These are phyloP conservation scores for Dilophus febrilis DNA, from an alignment of 2,888 invertebrate species.

Conservation along the genomic window DNA sequence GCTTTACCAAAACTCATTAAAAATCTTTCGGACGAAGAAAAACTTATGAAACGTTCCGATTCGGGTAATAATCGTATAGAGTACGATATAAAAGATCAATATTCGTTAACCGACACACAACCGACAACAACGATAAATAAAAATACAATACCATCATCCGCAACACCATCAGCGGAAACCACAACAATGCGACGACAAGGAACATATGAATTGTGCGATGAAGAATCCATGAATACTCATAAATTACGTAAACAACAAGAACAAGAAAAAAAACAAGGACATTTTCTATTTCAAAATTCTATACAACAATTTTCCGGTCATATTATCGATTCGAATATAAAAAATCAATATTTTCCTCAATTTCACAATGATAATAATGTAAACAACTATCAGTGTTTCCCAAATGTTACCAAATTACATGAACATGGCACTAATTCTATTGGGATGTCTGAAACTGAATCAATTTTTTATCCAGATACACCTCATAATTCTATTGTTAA, in stretches of 20 bases:
- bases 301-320: constrained; percentile 44
- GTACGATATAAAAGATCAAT: constrained; percentile 13
- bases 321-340: constrained; percentile 14
- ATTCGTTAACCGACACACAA: constrained; percentile 4
- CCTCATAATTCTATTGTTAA: constrained; percentile 52
- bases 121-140: too few species aligned
- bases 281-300: constrained; percentile 40
- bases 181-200: constrained; percentile 13
- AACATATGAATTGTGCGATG: constrained; percentile 17
- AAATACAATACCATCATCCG: too few species aligned
- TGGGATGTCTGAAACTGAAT: constrained; percentile 8
- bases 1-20: constrained; percentile 11
- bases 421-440: not conserved
- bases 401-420: too few species aligned
- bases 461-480: constrained; percentile 32
- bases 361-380: constrained; percentile 8
- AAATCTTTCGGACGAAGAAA: constrained; percentile 26
- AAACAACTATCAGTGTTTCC: too few species aligned
- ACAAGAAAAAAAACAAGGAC: constrained; percentile 40
- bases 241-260: constrained; percentile 27
- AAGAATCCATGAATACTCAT: constrained; percentile 12
- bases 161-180: not conserved
- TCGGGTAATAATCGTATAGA: not conserved
- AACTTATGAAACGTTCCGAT: constrained; percentile 21
- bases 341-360: constrained; percentile 14